Base-by-base conservation (phyloP, 2,888 invertebrate genomes). In the Xestia c-nigrum region DNA sequence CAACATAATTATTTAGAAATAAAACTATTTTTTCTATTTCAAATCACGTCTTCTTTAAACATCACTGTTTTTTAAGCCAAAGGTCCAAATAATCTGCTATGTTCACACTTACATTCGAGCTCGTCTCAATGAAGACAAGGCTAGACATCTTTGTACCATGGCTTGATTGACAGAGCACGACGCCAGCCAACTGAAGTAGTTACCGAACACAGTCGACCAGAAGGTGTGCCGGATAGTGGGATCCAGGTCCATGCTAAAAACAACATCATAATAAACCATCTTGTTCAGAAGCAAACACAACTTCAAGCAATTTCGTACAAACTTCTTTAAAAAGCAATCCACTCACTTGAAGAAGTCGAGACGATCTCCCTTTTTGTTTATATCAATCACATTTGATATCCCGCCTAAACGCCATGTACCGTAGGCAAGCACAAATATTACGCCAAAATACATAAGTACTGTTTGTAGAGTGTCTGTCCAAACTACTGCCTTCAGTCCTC, bases 101-200 rank as follows among this genome's bases (percentile, higher is more conserved):
- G 47, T 21, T 50, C 24, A 7, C 73, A 96, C 97, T 97, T 94
- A 98, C 98, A 97, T 97, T 92, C 98, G 97, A 40, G 98, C 98
- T 86, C 98, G 97, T 89, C 94, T 97, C 52, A 98, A 93, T 19
- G 98, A 97, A 0, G 98, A 98, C 93, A 98, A 97, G 0, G 98
- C 98, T 5, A 99, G 95, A 88, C 98, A 98, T 85, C 99, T 95
- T 90, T 99, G 99, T 3, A 99, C 98, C 98, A 98, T 98, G 0
- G 98, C 98, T 94, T 99, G 99, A 93, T 98, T 98, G 21, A 98
- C 98, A 1, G 98, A 98, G 91, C 98, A 98, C 1, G 98, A 97
- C 0, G 98, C 98, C 74, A 98, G 94, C 98, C 98, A 98, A 85
- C 97, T 97, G 89, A 98, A 98, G 91, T 98, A 98, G 90, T 98